A percentile compares a stretch with the other conserved stretches of the same genome.
These are phyloP conservation scores for Agrypnus murinus DNA, from an alignment of 2,888 invertebrate species.

Conservation along the genomic window DNA sequence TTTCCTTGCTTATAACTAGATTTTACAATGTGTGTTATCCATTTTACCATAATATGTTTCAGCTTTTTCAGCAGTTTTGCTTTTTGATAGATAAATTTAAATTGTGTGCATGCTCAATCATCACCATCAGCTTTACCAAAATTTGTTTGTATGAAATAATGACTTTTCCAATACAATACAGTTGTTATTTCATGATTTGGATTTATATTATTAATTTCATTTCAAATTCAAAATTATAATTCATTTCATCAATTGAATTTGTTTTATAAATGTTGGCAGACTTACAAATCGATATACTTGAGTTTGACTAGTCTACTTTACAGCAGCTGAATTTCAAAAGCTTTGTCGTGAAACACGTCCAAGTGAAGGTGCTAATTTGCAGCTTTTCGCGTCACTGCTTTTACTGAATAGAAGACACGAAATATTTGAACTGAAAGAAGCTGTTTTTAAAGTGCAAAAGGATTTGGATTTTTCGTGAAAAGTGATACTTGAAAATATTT, in stretches of 20 bases:
- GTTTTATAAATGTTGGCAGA: neutral
- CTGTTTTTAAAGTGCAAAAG: neutral
- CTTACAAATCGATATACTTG: constrained; percentile 5
- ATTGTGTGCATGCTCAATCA: no score
- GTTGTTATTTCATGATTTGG: no score
- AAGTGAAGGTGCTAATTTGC: constrained; percentile 14
- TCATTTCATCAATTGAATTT: neutral
- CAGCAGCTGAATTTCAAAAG: neutral
- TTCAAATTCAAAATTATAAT: no score
- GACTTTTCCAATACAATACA: no score
- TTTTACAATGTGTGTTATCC: no score
- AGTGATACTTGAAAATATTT: neutral
- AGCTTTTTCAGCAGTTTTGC: no score
- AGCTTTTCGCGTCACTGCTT: neutral
- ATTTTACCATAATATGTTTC: no score
- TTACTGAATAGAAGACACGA: neutral
- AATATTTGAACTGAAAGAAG: neutral
- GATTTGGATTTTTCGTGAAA: neutral
- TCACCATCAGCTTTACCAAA: no score
- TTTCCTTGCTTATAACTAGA: no score
- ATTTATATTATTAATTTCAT: no score
- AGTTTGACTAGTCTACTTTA: neutral
- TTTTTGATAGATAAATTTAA: no score
- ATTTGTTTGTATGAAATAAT: no score
- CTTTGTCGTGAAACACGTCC: constrained; percentile 1